phyloP scores from a whole-genome alignment of 2,113 vertebrate genomes.

The Nanorana parkeri region DNA sequence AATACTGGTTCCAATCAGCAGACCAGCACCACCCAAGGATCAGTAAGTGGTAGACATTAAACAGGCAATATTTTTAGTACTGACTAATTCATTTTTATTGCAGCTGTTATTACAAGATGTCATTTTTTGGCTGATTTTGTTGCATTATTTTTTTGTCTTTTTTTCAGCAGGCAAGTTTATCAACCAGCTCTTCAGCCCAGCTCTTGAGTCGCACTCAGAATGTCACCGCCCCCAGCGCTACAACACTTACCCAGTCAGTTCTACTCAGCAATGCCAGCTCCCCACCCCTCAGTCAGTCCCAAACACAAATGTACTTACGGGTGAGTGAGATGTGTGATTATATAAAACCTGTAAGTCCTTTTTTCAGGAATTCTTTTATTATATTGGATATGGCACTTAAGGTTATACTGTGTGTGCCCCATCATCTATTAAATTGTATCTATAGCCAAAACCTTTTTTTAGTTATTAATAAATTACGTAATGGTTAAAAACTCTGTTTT shows the following conservation, averaged over 20 bases:
- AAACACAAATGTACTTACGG: conserved; percentile 96
- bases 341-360: too few species aligned
- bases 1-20: conserved; percentile 86
- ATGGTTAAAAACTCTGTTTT: too few species aligned
- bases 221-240: conserved; percentile 82
- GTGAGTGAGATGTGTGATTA: conserved; percentile 71
- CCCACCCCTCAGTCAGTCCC: conserved; percentile 79
- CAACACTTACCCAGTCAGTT: conserved; percentile 93
- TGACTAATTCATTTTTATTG: too few species aligned
- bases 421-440: too few species aligned
- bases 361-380: too few species aligned
- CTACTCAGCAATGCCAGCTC: conserved; percentile 88
- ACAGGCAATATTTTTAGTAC: background rate
- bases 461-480: too few species aligned
- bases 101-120: background rate
- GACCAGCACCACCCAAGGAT: conserved; percentile 83
- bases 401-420: too few species aligned
- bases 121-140: background rate
- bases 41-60: conserved; percentile 66
- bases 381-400: too few species aligned
- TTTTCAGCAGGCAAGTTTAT: conserved; percentile 74
- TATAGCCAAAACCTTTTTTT: too few species aligned
- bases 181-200: conserved; percentile 79
- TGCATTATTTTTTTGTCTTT: background rate
- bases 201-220: conserved; percentile 80